Percentiles rank a stretch among this genome's conserved stretches.
Conservation (phyloP, 2,797 vertebrate species). For the Myotis myotis region DNA sequence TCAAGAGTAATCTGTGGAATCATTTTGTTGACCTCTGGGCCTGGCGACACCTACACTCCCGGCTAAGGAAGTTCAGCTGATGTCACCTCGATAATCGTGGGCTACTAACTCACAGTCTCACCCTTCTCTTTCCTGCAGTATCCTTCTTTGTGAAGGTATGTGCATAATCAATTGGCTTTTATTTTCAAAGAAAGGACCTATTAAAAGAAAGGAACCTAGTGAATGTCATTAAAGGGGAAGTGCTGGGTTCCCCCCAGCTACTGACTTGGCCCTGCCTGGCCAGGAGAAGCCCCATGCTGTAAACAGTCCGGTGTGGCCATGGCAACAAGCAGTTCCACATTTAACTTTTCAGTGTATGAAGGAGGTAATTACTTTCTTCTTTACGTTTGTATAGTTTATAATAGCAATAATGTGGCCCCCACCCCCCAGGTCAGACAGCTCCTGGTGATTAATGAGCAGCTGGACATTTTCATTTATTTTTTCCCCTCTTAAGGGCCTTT, state of each 20-base stretch:
- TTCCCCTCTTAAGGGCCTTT: background rate
- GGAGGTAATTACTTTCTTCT: conserved; percentile 48
- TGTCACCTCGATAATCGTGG: fast-evolving
- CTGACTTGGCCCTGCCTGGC: background rate
- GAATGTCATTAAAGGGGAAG: background rate
- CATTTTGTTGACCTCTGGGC: background rate
- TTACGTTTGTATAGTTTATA: conserved; percentile 21
- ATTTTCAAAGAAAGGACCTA: background rate
- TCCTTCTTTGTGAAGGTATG: background rate
- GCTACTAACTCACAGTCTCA: background rate
- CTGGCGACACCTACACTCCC: fast-evolving
- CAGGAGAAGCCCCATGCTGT: background rate
- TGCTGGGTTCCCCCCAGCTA: background rate
- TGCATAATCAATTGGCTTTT: background rate
- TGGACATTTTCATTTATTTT: background rate
- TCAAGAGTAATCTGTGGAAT: background rate
- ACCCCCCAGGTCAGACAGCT: background rate
- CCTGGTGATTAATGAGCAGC: conserved; percentile 17
- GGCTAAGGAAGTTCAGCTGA: background rate
- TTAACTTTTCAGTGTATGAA: conserved; percentile 1
- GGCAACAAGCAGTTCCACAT: conserved; percentile 21
- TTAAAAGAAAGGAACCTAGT: background rate
- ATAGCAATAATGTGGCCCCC: background rate
- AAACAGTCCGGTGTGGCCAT: conserved; percentile 21
- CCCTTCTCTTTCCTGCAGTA: background rate